Conservation (phyloP, 2,888 invertebrate genomes). For the Leucophenga montana region DNA sequence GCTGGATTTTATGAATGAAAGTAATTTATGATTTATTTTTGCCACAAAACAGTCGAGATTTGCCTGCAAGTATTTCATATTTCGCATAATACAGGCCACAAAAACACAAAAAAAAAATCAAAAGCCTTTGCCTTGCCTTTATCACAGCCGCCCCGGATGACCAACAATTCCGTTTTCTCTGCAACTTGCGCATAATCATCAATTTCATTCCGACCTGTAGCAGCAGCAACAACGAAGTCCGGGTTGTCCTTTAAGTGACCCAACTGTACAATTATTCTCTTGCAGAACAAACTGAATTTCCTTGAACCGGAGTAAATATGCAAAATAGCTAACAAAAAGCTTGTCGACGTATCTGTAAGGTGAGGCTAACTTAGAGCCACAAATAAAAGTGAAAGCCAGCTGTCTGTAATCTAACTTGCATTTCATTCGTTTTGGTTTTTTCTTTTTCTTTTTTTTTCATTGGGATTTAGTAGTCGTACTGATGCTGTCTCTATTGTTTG, state of each 20-base stretch:
- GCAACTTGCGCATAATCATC: slow-evolving; percentile 20
- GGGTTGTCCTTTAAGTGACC: background rate
- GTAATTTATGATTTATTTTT: slow-evolving; percentile 17
- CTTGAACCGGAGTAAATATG: slow-evolving; percentile 13
- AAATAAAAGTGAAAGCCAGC: slow-evolving; percentile 26
- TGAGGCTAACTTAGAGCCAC: background rate
- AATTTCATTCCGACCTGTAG: slow-evolving; percentile 6
- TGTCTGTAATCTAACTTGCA: slow-evolving; percentile 14
- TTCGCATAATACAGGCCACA: background rate
- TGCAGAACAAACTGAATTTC: slow-evolving; percentile 1
- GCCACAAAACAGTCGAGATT: slow-evolving; percentile 3
- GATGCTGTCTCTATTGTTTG: background rate
- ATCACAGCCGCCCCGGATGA: too few species aligned
- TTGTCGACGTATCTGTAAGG: too few species aligned
- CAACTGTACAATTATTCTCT: slow-evolving; percentile 8
- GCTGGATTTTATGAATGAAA: background rate
- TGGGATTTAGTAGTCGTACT: background rate
- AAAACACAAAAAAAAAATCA: background rate
- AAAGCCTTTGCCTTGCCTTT: background rate
- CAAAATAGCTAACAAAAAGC: background rate
- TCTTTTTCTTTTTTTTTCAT: background rate
- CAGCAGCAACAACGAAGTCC: background rate
- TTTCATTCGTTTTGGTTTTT: background rate
- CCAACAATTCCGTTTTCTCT: background rate
- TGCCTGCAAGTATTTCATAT: too few species aligned